Conservation (phyloP, 2,888 invertebrate species). For the Acleris laterana region DNA sequence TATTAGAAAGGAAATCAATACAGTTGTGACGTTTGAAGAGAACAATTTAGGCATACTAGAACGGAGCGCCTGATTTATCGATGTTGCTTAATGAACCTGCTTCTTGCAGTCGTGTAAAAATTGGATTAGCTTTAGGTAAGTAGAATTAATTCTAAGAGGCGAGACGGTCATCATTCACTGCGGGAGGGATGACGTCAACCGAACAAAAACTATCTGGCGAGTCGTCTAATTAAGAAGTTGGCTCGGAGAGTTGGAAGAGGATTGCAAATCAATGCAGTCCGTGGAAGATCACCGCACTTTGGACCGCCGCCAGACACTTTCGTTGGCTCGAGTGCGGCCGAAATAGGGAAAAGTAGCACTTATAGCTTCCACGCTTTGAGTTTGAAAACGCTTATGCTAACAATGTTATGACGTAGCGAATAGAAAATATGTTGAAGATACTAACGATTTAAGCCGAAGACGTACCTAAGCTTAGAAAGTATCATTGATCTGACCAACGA, state of each 20-base stretch:
- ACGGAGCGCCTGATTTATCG: conserved; percentile 43
- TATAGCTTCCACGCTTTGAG: conserved; percentile 51
- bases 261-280: conserved; percentile 67
- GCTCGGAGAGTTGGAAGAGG: conserved; percentile 51
- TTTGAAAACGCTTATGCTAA: conserved; percentile 46
- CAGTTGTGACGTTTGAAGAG: conserved; percentile 57
- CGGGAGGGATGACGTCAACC: conserved; percentile 48
- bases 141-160: conserved; percentile 32
- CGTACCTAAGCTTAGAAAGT: not conserved
- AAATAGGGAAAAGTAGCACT: conserved; percentile 58
- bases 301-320: conserved; percentile 70
- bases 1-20: conserved; percentile 75
- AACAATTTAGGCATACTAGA: conserved; percentile 45
- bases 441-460: not conserved
- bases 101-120: conserved; percentile 32
- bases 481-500: too few relatives aligned
- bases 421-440: conserved; percentile 12
- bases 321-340: conserved; percentile 48
- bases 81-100: conserved; percentile 41
- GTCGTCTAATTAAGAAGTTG: conserved; percentile 60
- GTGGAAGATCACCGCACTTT: conserved; percentile 67
- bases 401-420: conserved; percentile 15
- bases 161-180: conserved; percentile 21
- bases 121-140: conserved; percentile 34
- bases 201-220: conserved; percentile 48